Conservation (phyloP, 2,113 vertebrate species). For the Perca flavescens region DNA sequence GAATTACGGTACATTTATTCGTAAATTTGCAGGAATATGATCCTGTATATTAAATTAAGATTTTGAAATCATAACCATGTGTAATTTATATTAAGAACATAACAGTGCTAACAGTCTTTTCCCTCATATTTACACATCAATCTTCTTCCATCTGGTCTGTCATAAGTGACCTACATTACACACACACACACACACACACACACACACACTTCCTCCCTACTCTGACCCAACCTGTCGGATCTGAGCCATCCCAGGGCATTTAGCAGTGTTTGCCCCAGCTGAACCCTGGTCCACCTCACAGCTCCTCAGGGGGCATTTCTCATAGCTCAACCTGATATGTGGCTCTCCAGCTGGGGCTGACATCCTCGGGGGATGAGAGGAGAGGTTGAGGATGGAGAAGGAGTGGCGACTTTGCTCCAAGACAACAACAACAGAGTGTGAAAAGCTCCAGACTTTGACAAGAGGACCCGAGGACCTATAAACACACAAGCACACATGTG, state of each 20-base stretch:
- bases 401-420: slow-evolving; percentile 24
- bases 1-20: not conserved
- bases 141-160: slow-evolving; percentile 57
- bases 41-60: not conserved
- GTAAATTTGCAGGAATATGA: not conserved
- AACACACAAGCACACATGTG: slow-evolving; percentile 23
- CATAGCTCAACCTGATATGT: slow-evolving; percentile 49
- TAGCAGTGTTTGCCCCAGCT: slow-evolving; percentile 72
- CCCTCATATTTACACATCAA: slow-evolving; percentile 5
- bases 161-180: slow-evolving; percentile 60
- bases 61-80: not conserved
- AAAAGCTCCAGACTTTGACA: slow-evolving; percentile 67
- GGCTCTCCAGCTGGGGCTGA: slow-evolving; percentile 70
- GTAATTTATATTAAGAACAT: slow-evolving; percentile 5
- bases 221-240: slow-evolving; percentile 71
- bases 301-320: slow-evolving; percentile 60
- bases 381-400: slow-evolving; percentile 11
- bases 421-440: slow-evolving; percentile 61
- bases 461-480: slow-evolving; percentile 42
- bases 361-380: slow-evolving; percentile 37
- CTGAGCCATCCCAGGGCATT: slow-evolving; percentile 59
- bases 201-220: slow-evolving; percentile 28
- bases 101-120: not conserved
- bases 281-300: slow-evolving; percentile 70
- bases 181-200: slow-evolving; percentile 14